These are phyloP conservation scores for Drosophila sturtevanti DNA, from an alignment of 1,140 invertebrate species.

Conservation along the genomic window DNA sequence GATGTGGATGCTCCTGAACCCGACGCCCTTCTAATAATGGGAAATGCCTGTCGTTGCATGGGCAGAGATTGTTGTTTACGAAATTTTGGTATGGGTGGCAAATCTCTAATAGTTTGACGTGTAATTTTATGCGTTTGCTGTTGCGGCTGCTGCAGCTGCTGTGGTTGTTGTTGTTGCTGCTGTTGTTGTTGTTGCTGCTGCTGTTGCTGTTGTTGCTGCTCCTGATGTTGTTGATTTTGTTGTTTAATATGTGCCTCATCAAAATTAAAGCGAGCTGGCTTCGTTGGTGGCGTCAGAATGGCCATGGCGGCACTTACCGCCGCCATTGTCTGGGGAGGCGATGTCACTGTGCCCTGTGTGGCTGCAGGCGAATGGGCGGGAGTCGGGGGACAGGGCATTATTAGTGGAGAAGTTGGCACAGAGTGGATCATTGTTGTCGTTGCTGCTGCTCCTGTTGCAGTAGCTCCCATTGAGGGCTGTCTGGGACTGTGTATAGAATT, in stretches of 20 bases:
- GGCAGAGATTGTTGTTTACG: conserved; percentile 84
- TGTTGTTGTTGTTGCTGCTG: conserved; percentile 35
- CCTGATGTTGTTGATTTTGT: conserved; percentile 50
- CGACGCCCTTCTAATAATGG: conserved; percentile 85
- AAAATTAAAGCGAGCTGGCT: conserved; percentile 65
- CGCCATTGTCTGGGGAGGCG: conserved; percentile 65
- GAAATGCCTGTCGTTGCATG: conserved; percentile 84
- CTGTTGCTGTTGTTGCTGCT: conserved; percentile 56
- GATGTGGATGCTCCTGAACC: conserved; percentile 68
- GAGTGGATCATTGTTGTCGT: conserved; percentile 82
- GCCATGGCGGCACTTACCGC: conserved; percentile 74
- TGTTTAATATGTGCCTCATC: conserved; percentile 78
- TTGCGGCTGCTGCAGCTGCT: conserved; percentile 19
- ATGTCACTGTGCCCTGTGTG: conserved; percentile 59
- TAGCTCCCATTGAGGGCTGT: conserved; percentile 9
- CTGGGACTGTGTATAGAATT: not conserved
- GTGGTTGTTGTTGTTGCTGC: conserved; percentile 55
- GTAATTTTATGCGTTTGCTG: conserved; percentile 82
- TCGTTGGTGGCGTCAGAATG: conserved; percentile 66
- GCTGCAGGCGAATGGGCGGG: conserved; percentile 82
- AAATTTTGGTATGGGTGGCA: conserved; percentile 85
- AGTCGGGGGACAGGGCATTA: conserved; percentile 83
- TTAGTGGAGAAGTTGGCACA: conserved; percentile 88
- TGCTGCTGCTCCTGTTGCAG: conserved; percentile 26
- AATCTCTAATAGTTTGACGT: conserved; percentile 85